These are phyloP conservation scores for Odontesthes bonariensis DNA, from an alignment of 2,113 vertebrate species.

Conservation along the genomic window DNA sequence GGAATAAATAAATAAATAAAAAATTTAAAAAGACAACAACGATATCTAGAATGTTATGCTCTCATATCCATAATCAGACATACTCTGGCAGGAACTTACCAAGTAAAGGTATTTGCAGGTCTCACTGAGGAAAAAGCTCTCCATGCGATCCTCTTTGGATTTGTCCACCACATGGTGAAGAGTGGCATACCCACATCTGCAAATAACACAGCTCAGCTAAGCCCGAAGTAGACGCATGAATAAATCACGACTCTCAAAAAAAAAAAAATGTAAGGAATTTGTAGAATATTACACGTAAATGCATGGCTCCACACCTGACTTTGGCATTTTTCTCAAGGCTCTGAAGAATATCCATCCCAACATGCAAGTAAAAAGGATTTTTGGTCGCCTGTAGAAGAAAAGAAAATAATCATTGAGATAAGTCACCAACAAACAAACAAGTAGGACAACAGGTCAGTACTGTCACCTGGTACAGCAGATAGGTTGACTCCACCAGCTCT, in stretches of 20 bases:
- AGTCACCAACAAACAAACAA: background rate
- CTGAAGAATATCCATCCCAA: conserved; percentile 98
- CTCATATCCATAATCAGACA: background rate
- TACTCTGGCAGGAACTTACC: conserved; percentile 79
- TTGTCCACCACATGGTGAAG: conserved; percentile 98
- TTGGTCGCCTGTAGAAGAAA: conserved; percentile 89
- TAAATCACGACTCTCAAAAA: background rate
- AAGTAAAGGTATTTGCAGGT: conserved; percentile 98
- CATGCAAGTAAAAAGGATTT: conserved; percentile 99
- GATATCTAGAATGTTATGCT: background rate
- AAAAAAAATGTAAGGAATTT: background rate
- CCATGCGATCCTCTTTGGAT: conserved; percentile 98
- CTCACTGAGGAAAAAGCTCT: conserved; percentile 99
- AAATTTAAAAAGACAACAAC: no score
- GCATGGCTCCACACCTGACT: conserved; percentile 87
- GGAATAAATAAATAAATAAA: background rate
- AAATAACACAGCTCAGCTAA: conserved; percentile 21
- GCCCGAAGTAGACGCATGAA: background rate
- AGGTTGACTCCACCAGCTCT: conserved; percentile 96
- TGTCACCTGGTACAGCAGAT: conserved; percentile 95
- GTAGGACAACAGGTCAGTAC: background rate
- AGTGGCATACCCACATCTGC: conserved; percentile 96
- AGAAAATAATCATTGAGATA: background rate
- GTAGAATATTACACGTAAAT: background rate
- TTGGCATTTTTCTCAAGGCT: conserved; percentile 97